Conservation (phyloP, 2,888 invertebrate species). For the Papilio protenor region DNA sequence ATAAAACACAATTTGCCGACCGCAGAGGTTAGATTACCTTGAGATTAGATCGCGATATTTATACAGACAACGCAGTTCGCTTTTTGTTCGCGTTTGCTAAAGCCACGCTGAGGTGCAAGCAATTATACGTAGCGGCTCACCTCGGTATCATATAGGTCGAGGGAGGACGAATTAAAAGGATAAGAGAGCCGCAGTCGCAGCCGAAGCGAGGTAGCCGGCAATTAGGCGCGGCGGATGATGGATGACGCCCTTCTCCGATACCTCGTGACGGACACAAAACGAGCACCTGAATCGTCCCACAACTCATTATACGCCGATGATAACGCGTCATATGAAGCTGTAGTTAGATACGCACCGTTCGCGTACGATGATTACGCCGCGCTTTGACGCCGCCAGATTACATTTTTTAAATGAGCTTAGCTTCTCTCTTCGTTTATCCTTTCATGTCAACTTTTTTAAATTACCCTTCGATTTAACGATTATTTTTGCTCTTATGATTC, state of each 20-base stretch:
- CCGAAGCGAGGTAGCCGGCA: conserved; percentile 81
- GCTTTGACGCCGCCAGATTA: conserved; percentile 61
- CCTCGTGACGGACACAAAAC: conserved; percentile 76
- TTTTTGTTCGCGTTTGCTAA: conserved; percentile 60
- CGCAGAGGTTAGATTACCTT: conserved; percentile 42
- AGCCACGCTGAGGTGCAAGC: conserved; percentile 68
- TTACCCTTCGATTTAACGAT: conserved; percentile 27
- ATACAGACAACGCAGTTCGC: conserved; percentile 57
- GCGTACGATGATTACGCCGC: conserved; percentile 68
- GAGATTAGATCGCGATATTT: conserved; percentile 47
- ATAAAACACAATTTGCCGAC: conserved; percentile 35
- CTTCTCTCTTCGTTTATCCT: conserved; percentile 43
- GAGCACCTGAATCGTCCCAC: conserved; percentile 67
- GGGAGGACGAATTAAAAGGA: conserved; percentile 80
- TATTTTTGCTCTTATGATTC: conserved; percentile 8
- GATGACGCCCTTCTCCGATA: conserved; percentile 75
- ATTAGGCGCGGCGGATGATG: conserved; percentile 81
- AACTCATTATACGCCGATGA: conserved; percentile 82
- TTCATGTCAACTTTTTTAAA: conserved; percentile 34
- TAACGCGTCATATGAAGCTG: conserved; percentile 77
- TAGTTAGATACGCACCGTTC: conserved; percentile 72
- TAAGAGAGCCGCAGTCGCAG: conserved; percentile 64
- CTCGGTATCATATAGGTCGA: conserved; percentile 66
- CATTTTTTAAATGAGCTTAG: conserved; percentile 60
- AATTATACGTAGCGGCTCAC: conserved; percentile 72